Percentiles rank a stretch among this genome's conserved stretches.
phyloP scores from a whole-genome alignment of 1,140 invertebrate species.

The Drosophila kurseongensis region DNA sequence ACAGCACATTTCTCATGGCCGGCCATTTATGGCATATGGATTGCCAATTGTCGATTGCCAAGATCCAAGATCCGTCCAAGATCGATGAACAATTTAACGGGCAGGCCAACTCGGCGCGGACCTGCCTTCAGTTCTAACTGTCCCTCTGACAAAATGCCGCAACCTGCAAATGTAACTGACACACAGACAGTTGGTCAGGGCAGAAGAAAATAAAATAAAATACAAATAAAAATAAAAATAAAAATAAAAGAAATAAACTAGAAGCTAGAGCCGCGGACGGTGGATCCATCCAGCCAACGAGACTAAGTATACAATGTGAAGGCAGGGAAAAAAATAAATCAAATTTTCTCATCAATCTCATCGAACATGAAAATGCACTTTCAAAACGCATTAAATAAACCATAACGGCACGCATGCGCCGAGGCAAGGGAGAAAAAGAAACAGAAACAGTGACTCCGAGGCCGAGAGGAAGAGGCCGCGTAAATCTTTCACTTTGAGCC shows the following conservation, averaged over 20 bases:
- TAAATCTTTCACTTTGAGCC: constrained; percentile 82
- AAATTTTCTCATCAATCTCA: constrained; percentile 84
- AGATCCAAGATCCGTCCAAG: constrained; percentile 47
- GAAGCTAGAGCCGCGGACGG: background rate
- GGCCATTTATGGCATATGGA: constrained; percentile 75
- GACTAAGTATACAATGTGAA: constrained; percentile 42
- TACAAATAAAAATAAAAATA: background rate
- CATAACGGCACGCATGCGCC: constrained; percentile 81
- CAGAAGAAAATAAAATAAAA: background rate
- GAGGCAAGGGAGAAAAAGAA: constrained; percentile 29
- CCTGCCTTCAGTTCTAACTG: constrained; percentile 76
- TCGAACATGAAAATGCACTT: constrained; percentile 84
- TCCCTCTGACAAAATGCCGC: constrained; percentile 82
- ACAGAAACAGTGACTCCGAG: constrained; percentile 8
- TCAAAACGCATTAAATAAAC: constrained; percentile 84
- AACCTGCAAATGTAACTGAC: constrained; percentile 81
- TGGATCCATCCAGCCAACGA: constrained; percentile 21
- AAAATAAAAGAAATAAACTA: constrained; percentile 5
- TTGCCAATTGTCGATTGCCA: constrained; percentile 55
- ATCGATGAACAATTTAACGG: constrained; percentile 62
- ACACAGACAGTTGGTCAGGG: constrained; percentile 36
- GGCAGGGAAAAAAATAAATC: constrained; percentile 76
- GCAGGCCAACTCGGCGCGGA: constrained; percentile 20
- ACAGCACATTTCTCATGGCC: constrained; percentile 71
- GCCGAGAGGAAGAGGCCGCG: constrained; percentile 60